Conservation (phyloP, 2,888 invertebrate genomes). For the Prosapia bicincta region DNA sequence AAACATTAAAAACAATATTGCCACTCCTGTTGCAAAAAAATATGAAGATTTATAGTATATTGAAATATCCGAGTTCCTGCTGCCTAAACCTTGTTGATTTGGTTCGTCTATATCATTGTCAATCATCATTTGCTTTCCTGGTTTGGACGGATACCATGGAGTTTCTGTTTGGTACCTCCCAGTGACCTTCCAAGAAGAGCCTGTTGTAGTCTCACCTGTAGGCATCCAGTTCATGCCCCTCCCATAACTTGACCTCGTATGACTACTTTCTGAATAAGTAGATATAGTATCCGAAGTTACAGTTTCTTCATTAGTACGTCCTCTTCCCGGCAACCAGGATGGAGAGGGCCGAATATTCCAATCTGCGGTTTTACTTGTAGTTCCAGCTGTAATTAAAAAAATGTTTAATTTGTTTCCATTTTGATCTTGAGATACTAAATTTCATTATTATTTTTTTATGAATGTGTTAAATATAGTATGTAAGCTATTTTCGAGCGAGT, state of each 20-base stretch:
- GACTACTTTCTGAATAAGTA: not conserved
- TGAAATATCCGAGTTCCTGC: slow-evolving; percentile 7
- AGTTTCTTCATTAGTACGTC: slow-evolving; percentile 17
- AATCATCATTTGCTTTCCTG: slow-evolving; percentile 46
- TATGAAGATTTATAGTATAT: not conserved
- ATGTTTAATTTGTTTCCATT: no score
- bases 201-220: slow-evolving; percentile 12
- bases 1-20: slow-evolving; percentile 2
- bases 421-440: not conserved
- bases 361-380: slow-evolving; percentile 16
- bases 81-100: slow-evolving; percentile 52
- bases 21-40: not conserved
- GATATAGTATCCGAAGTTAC: slow-evolving; percentile 38
- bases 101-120: slow-evolving; percentile 56
- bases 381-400: slow-evolving; percentile 10
- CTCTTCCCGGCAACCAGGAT: slow-evolving; percentile 28
- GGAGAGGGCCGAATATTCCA: slow-evolving; percentile 17
- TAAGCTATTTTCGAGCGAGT: no score
- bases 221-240: slow-evolving; percentile 51
- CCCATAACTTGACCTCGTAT: slow-evolving; percentile 48
- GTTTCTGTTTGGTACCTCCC: slow-evolving; percentile 37
- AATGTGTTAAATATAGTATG: no score
- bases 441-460: no score
- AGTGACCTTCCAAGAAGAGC: slow-evolving; percentile 37
- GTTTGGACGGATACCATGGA: slow-evolving; percentile 41